Percentiles rank a stretch among this genome's conserved stretches.
Conservation (phyloP, 2,797 vertebrate species). For the Sebastes reedi region DNA sequence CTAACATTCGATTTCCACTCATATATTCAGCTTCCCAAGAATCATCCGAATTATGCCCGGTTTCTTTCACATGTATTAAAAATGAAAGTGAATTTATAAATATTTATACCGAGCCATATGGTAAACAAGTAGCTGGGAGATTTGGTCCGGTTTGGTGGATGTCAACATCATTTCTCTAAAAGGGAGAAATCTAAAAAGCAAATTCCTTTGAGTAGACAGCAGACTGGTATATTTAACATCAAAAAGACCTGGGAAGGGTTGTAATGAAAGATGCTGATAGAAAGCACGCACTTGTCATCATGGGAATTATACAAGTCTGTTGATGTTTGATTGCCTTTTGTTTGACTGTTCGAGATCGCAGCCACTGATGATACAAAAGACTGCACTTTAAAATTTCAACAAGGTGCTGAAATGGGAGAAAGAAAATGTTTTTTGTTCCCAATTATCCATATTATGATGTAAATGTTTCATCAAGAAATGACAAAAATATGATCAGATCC, state of each 20-base stretch:
- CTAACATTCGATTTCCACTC: constrained; percentile 23
- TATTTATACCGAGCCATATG: constrained; percentile 61
- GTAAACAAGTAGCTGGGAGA: constrained; percentile 55
- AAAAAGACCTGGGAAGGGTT: constrained; percentile 29
- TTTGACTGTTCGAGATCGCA: constrained; percentile 14
- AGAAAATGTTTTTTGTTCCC: neutral
- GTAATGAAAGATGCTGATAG: constrained; percentile 29
- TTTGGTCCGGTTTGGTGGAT: constrained; percentile 54
- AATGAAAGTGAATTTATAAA: constrained; percentile 58
- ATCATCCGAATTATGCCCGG: constrained; percentile 25
- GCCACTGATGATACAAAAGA: constrained; percentile 7
- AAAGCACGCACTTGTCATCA: constrained; percentile 26
- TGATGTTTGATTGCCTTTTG: constrained; percentile 47
- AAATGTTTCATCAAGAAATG: constrained; percentile 6
- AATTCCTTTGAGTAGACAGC: constrained; percentile 35
- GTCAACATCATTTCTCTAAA: constrained; percentile 32
- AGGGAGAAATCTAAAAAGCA: constrained; percentile 20
- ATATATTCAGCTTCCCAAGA: constrained; percentile 17
- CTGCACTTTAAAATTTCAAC: constrained; percentile 1
- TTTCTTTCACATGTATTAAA: constrained; percentile 54
- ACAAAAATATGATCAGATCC: neutral
- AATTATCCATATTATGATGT: constrained; percentile 3
- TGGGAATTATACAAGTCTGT: constrained; percentile 21
- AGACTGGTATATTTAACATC: constrained; percentile 48
- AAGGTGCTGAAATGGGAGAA: neutral